Conservation (phyloP, 2,113 vertebrate genomes). For the Hippolais icterina region DNA sequence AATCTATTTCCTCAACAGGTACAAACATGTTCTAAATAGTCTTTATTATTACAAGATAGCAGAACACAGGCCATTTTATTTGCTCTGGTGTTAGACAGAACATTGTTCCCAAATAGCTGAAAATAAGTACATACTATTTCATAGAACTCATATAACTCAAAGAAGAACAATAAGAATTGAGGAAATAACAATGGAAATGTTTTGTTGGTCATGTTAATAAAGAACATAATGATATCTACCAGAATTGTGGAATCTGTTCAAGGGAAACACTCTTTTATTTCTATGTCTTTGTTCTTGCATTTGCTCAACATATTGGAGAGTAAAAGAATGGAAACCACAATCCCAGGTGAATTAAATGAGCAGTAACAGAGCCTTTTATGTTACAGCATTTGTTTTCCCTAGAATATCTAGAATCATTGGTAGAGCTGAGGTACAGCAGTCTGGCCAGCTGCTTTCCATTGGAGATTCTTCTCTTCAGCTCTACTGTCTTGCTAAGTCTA, state of each 20-base stretch:
- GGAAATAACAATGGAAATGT: neutral
- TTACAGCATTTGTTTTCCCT: neutral
- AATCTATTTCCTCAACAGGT: conserved; percentile 4
- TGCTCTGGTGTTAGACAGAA: neutral
- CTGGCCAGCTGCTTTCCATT: neutral
- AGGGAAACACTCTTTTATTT: neutral
- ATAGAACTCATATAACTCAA: neutral
- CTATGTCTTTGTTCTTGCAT: neutral
- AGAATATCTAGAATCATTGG: neutral
- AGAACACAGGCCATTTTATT: conserved; percentile 4
- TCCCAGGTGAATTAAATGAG: neutral
- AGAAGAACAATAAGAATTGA: neutral
- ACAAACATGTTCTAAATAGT: neutral
- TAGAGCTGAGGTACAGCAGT: neutral
- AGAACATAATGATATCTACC: neutral
- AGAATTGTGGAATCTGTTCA: neutral
- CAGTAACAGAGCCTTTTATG: neutral
- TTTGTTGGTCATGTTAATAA: neutral
- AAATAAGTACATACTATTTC: neutral
- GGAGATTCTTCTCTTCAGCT: neutral
- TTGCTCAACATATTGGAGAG: neutral
- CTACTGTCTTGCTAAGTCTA: neutral
- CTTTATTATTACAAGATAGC: neutral
- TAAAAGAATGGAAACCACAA: neutral
- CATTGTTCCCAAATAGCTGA: neutral